These are phyloP conservation scores for Miichthys miiuy DNA, from an alignment of 2,797 vertebrate species.

Conservation along the genomic window DNA sequence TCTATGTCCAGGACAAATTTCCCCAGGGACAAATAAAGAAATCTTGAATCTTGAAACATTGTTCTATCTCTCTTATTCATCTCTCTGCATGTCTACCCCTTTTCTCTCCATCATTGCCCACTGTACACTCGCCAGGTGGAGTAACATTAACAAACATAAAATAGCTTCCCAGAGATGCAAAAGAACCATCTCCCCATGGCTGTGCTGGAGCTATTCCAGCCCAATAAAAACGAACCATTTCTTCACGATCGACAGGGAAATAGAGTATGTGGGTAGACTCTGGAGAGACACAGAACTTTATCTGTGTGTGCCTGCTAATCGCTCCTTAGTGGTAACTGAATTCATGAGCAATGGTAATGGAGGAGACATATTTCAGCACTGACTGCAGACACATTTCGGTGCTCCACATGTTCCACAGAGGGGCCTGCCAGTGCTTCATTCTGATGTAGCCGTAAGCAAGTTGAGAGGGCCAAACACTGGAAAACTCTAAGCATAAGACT, in stretches of 20 bases:
- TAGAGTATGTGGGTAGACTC: constrained; percentile 44
- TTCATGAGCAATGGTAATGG: constrained; percentile 55
- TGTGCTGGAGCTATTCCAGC: constrained; percentile 58
- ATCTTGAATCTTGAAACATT: neutral
- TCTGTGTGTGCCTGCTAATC: constrained; percentile 55
- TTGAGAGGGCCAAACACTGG: constrained; percentile 25
- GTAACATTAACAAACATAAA: constrained; percentile 72
- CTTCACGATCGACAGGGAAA: constrained; percentile 49
- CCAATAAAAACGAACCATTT: constrained; percentile 69
- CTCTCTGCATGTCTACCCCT: constrained; percentile 35
- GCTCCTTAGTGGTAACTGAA: constrained; percentile 49
- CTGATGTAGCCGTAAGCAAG: constrained; percentile 18
- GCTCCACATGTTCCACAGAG: constrained; percentile 52
- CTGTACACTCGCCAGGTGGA: constrained; percentile 62
- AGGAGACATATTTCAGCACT: constrained; percentile 50
- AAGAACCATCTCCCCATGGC: constrained; percentile 47
- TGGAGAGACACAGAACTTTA: constrained; percentile 48
- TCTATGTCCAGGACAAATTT: no score
- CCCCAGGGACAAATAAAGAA: no score
- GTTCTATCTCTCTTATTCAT: constrained; percentile 29
- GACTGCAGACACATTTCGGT: constrained; percentile 61
- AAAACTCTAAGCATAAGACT: neutral
- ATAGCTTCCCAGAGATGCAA: constrained; percentile 50
- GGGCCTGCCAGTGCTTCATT: constrained; percentile 16
- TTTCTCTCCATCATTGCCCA: constrained; percentile 66